Conservation (phyloP, 2,888 invertebrate genomes). For the Polia nebulosa region DNA sequence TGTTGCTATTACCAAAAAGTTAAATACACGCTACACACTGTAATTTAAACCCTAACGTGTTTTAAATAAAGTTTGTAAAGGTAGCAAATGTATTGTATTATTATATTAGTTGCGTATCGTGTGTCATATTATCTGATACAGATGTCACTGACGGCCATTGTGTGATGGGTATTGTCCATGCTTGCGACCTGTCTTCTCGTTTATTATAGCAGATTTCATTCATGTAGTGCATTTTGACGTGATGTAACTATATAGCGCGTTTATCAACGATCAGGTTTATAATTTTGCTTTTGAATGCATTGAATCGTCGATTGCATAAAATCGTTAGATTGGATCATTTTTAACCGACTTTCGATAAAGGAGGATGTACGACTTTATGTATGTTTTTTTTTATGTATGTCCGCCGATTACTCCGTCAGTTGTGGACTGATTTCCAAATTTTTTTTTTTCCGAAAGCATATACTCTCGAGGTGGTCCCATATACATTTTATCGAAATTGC, state of each 20-base stretch:
- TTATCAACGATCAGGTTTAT: background rate
- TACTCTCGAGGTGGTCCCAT: no score
- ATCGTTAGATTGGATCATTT: background rate
- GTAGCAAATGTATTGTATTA: constrained; percentile 19
- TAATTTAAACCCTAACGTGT: constrained; percentile 47
- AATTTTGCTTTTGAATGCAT: constrained; percentile 12
- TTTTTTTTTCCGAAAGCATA: no score
- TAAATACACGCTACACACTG: constrained; percentile 1
- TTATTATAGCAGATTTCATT: constrained; percentile 48
- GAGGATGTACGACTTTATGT: no score
- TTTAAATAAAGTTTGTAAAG: constrained; percentile 7
- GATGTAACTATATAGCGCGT: constrained; percentile 18
- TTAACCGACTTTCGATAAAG: no score
- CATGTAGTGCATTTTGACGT: constrained; percentile 25
- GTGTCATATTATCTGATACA: constrained; percentile 73
- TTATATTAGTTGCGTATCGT: constrained; percentile 46
- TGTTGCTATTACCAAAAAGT: constrained; percentile 27
- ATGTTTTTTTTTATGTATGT: no score
- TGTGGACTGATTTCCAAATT: no score
- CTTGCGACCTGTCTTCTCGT: constrained; percentile 54
- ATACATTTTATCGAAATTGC: no score
- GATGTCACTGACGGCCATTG: constrained; percentile 68
- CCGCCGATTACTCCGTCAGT: no score
- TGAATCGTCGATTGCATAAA: no score
- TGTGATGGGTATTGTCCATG: constrained; percentile 47